Evolutionary conservation across 1,140 invertebrate genomes (phyloP).

Genomic region (Pseudachorutes palmiensis): DNA sequence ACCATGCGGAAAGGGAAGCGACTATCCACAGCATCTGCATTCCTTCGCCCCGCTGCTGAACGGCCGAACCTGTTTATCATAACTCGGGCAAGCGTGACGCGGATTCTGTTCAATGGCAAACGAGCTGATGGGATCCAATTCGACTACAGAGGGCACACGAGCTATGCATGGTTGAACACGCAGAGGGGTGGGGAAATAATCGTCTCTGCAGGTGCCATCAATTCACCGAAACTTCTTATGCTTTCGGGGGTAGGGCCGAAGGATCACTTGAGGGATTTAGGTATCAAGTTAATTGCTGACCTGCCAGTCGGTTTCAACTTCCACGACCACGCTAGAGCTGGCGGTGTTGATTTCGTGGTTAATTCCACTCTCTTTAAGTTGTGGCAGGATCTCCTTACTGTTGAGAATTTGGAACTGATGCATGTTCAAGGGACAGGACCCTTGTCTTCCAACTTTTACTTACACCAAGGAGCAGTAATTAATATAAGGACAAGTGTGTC

Average conservation of each 20-base stretch:
- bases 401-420: background rate
- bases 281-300: background rate
- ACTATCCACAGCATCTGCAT: background rate
- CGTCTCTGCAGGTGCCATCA: background rate
- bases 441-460: background rate
- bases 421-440: background rate
- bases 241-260: background rate
- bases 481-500: background rate
- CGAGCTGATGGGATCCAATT: background rate
- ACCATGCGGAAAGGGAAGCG: background rate
- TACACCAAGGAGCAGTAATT: background rate
- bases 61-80: background rate
- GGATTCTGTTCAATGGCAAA: background rate
- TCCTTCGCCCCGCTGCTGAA: background rate
- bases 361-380: background rate
- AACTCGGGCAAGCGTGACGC: background rate
- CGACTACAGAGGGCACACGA: background rate
- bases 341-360: conserved; percentile 7
- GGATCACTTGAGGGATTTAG: background rate
- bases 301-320: background rate
- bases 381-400: background rate
- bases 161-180: background rate
- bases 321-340: background rate
- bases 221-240: background rate
- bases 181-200: background rate